phyloP scores from a whole-genome alignment of 2,888 invertebrate genomes.

The Cinara cedri region DNA sequence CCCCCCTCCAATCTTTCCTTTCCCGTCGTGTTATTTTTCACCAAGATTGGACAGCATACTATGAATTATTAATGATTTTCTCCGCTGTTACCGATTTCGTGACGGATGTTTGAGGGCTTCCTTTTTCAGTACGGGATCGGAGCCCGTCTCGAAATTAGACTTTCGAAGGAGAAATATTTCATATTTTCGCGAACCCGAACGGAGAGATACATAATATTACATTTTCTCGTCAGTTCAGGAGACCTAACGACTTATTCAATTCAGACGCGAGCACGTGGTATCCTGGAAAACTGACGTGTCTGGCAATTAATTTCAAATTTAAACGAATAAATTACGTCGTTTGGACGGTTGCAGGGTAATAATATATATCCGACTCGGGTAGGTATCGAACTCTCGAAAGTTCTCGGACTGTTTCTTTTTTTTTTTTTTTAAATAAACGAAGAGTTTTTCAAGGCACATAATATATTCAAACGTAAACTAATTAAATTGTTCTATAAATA shows the following conservation, averaged over 20 bases:
- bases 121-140: constrained; percentile 13
- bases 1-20: not conserved
- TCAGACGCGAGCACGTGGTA: constrained; percentile 16
- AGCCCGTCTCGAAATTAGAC: constrained; percentile 41
- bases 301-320: constrained; percentile 26
- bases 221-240: constrained; percentile 13
- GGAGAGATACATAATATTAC: constrained; percentile 39
- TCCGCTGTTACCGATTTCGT: constrained; percentile 43
- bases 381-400: no score
- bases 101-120: constrained; percentile 44
- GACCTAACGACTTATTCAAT: constrained; percentile 53
- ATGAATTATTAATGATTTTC: constrained; percentile 55
- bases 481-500: no score
- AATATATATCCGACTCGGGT: no score
- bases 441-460: not conserved
- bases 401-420: no score
- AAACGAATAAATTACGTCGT: constrained; percentile 19
- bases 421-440: no score
- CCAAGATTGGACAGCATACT: constrained; percentile 51
- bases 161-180: constrained; percentile 49
- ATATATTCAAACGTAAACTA: no score
- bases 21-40: constrained; percentile 37
- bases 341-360: not conserved
- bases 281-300: constrained; percentile 15
- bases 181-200: constrained; percentile 37